Evolutionary conservation across 1,140 invertebrate species (phyloP), one percentile per base, ranked within the genome.

Genomic region (Agraylea sexmaculata): DNA sequence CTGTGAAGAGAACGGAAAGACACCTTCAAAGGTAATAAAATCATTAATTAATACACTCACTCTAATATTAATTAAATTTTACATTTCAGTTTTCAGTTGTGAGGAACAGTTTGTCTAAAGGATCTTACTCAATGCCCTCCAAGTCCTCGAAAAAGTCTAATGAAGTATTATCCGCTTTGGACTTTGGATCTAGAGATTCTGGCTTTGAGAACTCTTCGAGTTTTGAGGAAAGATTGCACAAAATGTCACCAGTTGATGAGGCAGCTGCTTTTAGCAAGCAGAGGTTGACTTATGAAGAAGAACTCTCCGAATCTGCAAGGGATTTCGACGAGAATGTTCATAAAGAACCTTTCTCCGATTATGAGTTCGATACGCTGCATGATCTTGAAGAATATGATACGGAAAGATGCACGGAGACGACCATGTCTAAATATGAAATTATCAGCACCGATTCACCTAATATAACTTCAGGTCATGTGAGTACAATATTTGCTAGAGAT

Each of bases 391-490:
- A 58, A 31, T 60, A 62, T 2, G 19, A 29, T 6, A 49, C 50
- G 0, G 54, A 60, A 8, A 58, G 57, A 19, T 60, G 59, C 16
- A 57, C 60, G 8, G 52, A 58, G n/a, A 61, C 60, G 31, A 57
- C 58, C 1, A 60, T 62, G 33, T 59, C 58, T 1, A 65, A 66
- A 50, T 68, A 66, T 21, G 65, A 68, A 42, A 64, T 68, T 1
- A 64, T 68, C 18, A 64, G 62, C 2, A 68, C 65, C 0, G 65
- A 68, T 30, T 65, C 62, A 33, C 65, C 65, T 0, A 51, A 66
- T 29, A 64, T 68, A 2, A 62, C 60, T 37, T 62, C 59, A 0
- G 43, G 54, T 8, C 29, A 32, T n/a, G 54, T 61, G 0, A 53
- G 58, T 13, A 59, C 60, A 37, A 50, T 66, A 0, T 56, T 47